Conservation (phyloP, 2,888 invertebrate genomes). For the Crioceris asparagi region DNA sequence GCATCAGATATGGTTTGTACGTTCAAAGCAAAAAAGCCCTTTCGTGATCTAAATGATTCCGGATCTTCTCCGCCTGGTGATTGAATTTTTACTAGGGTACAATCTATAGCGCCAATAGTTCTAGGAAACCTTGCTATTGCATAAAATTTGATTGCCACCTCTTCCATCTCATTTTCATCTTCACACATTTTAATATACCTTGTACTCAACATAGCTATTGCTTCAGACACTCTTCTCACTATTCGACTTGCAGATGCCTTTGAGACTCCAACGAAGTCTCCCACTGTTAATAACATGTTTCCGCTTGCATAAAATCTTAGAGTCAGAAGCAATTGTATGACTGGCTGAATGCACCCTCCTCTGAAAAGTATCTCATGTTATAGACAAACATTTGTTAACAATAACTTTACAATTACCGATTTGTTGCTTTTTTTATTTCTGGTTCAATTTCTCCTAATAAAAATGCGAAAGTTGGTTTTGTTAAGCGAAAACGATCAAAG, state of each 20-base stretch:
- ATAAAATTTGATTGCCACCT: not conserved
- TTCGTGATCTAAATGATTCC: not conserved
- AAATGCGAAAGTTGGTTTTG: too few relatives aligned
- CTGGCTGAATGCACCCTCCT: too few relatives aligned
- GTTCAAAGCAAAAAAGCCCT: slow-evolving; percentile 1
- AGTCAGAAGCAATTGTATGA: too few relatives aligned
- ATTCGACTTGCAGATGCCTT: not conserved
- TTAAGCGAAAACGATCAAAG: too few relatives aligned
- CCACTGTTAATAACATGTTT: not conserved
- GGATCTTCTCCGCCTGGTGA: not conserved
- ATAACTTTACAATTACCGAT: too few relatives aligned
- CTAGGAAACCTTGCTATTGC: not conserved
- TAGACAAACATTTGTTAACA: too few relatives aligned
- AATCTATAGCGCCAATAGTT: not conserved
- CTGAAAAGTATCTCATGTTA: too few relatives aligned
- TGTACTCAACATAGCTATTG: not conserved
- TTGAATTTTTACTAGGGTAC: not conserved
- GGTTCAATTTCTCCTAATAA: too few relatives aligned
- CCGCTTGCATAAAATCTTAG: not conserved
- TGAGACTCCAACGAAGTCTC: not conserved
- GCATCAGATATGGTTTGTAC: not conserved
- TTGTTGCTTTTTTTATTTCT: too few relatives aligned
- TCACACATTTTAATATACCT: too few relatives aligned
- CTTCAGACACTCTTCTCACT: not conserved
- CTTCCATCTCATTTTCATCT: not conserved